These are phyloP conservation scores for Papilio polyxenes DNA, from an alignment of 1,140 invertebrate species.

Conservation along the genomic window DNA sequence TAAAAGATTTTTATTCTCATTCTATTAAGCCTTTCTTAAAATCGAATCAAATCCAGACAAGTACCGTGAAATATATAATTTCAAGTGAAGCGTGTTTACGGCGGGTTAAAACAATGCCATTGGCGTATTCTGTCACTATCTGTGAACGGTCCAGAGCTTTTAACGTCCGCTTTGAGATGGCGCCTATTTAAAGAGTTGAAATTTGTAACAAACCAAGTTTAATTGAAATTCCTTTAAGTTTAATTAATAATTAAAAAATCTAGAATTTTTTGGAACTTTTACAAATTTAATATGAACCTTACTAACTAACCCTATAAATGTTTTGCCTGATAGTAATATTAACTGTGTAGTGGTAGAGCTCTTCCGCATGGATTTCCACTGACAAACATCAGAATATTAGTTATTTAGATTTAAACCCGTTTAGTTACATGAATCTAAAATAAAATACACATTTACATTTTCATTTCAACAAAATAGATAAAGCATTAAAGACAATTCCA, in stretches of 20 bases:
- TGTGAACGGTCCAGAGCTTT: neutral
- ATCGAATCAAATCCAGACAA: neutral
- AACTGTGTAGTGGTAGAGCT: no score
- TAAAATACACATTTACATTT: no score
- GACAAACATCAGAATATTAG: no score
- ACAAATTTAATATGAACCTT: neutral
- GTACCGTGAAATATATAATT: slow-evolving; percentile 6
- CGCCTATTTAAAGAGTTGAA: neutral
- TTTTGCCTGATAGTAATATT: no score
- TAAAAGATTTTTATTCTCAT: neutral
- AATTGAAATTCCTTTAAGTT: neutral
- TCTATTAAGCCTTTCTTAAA: neutral
- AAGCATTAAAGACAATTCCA: neutral
- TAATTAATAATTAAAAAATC: neutral
- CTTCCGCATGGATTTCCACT: no score
- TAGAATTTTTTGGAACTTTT: neutral
- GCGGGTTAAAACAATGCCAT: neutral
- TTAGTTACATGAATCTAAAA: no score
- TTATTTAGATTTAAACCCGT: no score
- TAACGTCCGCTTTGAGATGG: neutral
- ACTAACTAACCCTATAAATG: neutral
- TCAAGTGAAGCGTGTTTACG: slow-evolving; percentile 11
- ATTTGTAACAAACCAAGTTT: neutral
- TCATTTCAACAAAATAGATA: no score
- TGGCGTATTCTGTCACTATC: neutral